Evolutionary conservation across 2,888 invertebrate genomes (phyloP).

Genomic region (Lepidonotus clava): DNA sequence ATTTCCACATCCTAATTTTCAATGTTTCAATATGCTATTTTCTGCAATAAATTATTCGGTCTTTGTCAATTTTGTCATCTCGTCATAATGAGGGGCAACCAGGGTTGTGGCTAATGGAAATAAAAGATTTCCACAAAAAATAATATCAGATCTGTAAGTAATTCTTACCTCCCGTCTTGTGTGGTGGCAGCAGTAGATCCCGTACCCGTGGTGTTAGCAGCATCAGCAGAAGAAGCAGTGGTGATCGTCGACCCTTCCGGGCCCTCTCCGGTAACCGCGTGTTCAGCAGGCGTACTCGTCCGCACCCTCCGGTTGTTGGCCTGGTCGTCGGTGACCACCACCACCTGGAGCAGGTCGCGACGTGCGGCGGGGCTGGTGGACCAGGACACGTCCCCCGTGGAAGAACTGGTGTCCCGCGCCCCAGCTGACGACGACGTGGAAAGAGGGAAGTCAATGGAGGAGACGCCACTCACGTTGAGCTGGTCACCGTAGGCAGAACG

Average conservation of each 20-base stretch:
- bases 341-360: not conserved
- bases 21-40: too few relatives aligned
- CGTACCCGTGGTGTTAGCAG: not conserved
- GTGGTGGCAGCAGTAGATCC: not conserved
- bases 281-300: not conserved
- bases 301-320: not conserved
- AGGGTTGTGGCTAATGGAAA: too few relatives aligned
- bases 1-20: too few relatives aligned
- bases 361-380: not conserved
- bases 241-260: not conserved
- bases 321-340: not conserved
- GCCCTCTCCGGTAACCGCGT: not conserved
- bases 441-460: not conserved
- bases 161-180: slow-evolving; percentile 17
- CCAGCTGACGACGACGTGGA: not conserved
- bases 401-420: not conserved
- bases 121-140: not conserved
- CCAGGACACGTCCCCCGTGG: not conserved
- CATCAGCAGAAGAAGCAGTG: not conserved
- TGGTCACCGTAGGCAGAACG: not conserved
- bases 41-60: too few relatives aligned
- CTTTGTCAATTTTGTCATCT: too few relatives aligned
- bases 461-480: not conserved
- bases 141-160: not conserved
- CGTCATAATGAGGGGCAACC: too few relatives aligned